Base-by-base conservation (phyloP, 2,888 invertebrate species). In the Ectropis crepuscularia region DNA sequence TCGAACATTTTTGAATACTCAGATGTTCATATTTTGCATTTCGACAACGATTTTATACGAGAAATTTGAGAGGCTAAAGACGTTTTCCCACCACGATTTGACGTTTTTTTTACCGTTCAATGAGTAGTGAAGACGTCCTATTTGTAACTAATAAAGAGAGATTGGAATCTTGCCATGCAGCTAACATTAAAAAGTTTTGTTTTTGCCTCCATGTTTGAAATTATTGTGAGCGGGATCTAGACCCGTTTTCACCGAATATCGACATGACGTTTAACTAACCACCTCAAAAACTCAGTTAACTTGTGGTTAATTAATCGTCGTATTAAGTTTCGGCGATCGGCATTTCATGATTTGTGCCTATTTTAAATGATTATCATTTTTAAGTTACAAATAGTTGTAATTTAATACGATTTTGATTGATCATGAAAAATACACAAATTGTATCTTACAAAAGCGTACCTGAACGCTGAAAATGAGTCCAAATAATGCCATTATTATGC, bases 101-200 rank as follows among this genome's bases (percentile, higher is more conserved):
- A 39, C 11, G 2, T 41, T 16, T 43, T 54, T 49, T 61, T 54
- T 46, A 11, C 12, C 28, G 6, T 41, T 47, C 11, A 39, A 39
- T 45, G 9, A 47, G 41, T 47, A 8, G 45, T 9, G 11, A 49
- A 6, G 46, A 39, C 36, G 41, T 43, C 43, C 50, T 6, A n/a
- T n/a, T 51, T 51, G 16, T 49, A 12, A 57, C 48, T 63, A 53
- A 63, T 43, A 42, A 47, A 76, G 76, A 39, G 69, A 67, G 70
- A 74, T 71, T 74, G 63, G 69, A 74, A 69, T 88, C 87, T 88
- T 88, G 87, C 87, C 87, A 83, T 78, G 77, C 16, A 45, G 36
- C 48, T 74, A 76, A 74, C 61, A 57, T 55, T 69, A 74, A 70
- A 28, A 2, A 28, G 16, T 28, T 28, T 58, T 57, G 65, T 68